These are phyloP conservation scores for Cydia amplana DNA, from an alignment of 1,140 invertebrate genomes.

Conservation along the genomic window DNA sequence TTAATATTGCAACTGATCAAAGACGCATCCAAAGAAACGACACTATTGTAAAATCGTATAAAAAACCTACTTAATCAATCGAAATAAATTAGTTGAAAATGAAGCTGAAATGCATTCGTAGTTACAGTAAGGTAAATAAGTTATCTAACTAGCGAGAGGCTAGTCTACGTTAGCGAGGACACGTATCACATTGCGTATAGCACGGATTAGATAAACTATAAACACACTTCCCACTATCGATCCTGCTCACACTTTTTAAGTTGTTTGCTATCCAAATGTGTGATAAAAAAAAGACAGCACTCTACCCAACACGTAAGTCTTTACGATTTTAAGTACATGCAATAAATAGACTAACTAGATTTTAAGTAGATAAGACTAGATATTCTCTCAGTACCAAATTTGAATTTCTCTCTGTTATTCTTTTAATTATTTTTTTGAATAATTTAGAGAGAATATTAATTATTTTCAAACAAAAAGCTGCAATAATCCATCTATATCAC, in stretches of 20 bases:
- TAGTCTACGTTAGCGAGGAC: slow-evolving; percentile 58
- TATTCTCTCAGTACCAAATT: not conserved
- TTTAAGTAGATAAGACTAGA: not conserved
- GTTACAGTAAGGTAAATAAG: slow-evolving; percentile 36
- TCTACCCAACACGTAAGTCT: not conserved
- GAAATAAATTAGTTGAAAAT: slow-evolving; percentile 35
- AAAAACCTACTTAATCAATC: slow-evolving; percentile 34
- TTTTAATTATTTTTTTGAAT: not conserved
- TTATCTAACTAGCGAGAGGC: slow-evolving; percentile 50
- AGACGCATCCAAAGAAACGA: not conserved
- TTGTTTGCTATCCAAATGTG: not conserved
- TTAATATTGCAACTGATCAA: too few species aligned
- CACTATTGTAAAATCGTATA: slow-evolving; percentile 34
- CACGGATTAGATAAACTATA: slow-evolving; percentile 27
- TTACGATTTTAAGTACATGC: not conserved
- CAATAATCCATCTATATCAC: not conserved
- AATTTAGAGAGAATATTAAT: not conserved
- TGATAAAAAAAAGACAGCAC: not conserved
- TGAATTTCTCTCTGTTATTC: not conserved
- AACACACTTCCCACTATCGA: not conserved
- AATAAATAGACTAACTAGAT: not conserved
- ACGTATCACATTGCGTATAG: slow-evolving; percentile 53
- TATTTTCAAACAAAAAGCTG: not conserved
- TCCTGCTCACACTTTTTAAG: not conserved
- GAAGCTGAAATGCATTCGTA: slow-evolving; percentile 50